Evolutionary conservation across 2,797 vertebrate species (phyloP).

Genomic region (Galago senegalensis): DNA sequence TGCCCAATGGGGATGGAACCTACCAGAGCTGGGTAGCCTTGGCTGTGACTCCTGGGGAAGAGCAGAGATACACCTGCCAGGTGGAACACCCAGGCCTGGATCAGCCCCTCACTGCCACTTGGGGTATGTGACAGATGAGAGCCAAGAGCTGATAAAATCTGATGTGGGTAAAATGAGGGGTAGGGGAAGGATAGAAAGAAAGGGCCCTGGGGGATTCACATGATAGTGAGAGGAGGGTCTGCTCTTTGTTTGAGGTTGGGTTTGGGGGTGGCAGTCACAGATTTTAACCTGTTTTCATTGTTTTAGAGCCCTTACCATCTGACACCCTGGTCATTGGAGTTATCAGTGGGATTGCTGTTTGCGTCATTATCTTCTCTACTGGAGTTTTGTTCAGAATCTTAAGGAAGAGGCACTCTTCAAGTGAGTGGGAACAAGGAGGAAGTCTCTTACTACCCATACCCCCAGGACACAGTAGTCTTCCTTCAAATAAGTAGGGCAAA

Average conservation of each 20-base stretch:
- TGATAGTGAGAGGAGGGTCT: neutral
- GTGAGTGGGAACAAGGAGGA: constrained; percentile 62
- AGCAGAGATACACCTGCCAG: constrained; percentile 66
- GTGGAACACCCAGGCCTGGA: constrained; percentile 75
- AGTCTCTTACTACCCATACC: no score
- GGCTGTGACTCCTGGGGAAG: constrained; percentile 55
- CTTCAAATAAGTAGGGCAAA: neutral
- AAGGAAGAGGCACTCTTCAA: constrained; percentile 45
- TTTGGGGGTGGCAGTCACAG: neutral
- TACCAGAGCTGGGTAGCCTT: constrained; percentile 59
- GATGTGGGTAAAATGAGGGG: neutral
- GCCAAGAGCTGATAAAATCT: neutral
- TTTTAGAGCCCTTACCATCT: constrained; percentile 30
- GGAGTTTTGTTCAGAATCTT: constrained; percentile 57
- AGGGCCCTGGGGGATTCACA: neutral
- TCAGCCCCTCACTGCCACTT: constrained; percentile 56
- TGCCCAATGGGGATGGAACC: constrained; percentile 77
- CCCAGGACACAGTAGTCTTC: neutral
- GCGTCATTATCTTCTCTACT: neutral
- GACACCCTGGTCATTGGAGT: constrained; percentile 15
- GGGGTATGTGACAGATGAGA: constrained; percentile 62
- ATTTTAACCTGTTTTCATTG: neutral
- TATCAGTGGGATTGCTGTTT: neutral
- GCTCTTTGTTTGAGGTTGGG: neutral
- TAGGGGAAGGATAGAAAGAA: neutral